Percentiles rank a stretch among this genome's conserved stretches.
Conservation (phyloP, 2,888 invertebrate genomes). For the Pseudolycoriella hygida region DNA sequence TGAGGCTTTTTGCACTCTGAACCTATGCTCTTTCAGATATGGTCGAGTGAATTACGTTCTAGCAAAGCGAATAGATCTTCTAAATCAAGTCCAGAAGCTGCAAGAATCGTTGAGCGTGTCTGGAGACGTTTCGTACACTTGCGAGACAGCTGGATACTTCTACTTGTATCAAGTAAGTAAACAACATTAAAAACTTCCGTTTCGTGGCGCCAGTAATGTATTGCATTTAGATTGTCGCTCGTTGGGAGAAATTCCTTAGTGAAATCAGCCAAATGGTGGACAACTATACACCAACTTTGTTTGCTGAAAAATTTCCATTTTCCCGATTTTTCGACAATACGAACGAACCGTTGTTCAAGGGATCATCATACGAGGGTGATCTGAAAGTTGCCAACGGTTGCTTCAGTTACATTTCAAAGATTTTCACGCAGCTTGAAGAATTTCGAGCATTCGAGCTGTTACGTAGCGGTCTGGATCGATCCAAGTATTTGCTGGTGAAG, state of each 20-base stretch:
- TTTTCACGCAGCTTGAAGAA: slow-evolving; percentile 94
- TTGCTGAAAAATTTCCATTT: slow-evolving; percentile 82
- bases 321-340: slow-evolving; percentile 84
- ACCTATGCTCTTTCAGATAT: slow-evolving; percentile 49
- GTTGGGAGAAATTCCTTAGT: slow-evolving; percentile 76
- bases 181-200: background rate
- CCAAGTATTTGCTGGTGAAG: slow-evolving; percentile 90
- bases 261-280: slow-evolving; percentile 15
- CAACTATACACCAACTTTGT: slow-evolving; percentile 28
- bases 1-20: too few species aligned
- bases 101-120: slow-evolving; percentile 72
- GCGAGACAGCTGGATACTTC: slow-evolving; percentile 97
- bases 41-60: slow-evolving; percentile 97
- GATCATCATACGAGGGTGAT: slow-evolving; percentile 58
- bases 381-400: slow-evolving; percentile 83
- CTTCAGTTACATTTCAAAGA: slow-evolving; percentile 83
- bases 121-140: slow-evolving; percentile 88
- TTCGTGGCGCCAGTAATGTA: background rate
- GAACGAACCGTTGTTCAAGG: slow-evolving; percentile 81
- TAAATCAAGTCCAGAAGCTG: slow-evolving; percentile 72
- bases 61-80: slow-evolving; percentile 75
- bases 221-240: slow-evolving; percentile 40
- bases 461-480: slow-evolving; percentile 86
- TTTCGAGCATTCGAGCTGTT: slow-evolving; percentile 95
- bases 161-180: slow-evolving; percentile 64